Conservation (phyloP, 2,113 vertebrate genomes). For the Dasyprocta punctata region DNA sequence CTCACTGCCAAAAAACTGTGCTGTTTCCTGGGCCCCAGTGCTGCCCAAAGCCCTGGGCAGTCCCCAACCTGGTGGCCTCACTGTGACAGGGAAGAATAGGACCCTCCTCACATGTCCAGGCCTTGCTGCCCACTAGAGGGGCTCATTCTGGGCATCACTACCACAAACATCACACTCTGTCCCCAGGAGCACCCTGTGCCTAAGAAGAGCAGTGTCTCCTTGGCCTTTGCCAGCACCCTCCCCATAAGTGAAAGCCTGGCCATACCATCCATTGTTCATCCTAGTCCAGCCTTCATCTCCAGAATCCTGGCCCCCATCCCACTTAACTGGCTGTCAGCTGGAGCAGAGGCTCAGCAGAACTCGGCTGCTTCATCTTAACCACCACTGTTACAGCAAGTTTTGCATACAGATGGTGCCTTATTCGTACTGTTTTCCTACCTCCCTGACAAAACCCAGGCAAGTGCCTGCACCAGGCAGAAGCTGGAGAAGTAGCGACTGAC, state of each 20-base stretch:
- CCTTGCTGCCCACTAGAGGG: not conserved
- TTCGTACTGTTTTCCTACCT: accelerated
- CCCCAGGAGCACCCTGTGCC: not conserved
- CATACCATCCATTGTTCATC: not conserved
- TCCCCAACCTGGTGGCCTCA: not conserved
- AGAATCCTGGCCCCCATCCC: not conserved
- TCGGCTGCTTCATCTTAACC: not conserved
- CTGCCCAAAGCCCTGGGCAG: not conserved
- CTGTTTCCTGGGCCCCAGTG: not conserved
- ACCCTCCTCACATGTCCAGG: not conserved
- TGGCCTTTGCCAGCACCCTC: not conserved
- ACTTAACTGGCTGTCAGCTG: too few relatives aligned
- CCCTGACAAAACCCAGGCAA: not conserved
- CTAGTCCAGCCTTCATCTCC: not conserved
- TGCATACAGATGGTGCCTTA: not conserved
- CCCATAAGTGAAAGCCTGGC: not conserved
- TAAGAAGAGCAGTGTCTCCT: not conserved
- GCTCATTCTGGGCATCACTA: not conserved
- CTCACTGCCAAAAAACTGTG: not conserved
- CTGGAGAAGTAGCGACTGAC: not conserved
- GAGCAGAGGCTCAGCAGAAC: not conserved
- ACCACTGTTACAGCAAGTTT: not conserved
- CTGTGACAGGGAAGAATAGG: not conserved
- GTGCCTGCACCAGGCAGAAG: not conserved
- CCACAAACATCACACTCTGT: not conserved